Base-by-base conservation (phyloP, 2,888 invertebrate genomes). In the Osedax fenrisi region DNA sequence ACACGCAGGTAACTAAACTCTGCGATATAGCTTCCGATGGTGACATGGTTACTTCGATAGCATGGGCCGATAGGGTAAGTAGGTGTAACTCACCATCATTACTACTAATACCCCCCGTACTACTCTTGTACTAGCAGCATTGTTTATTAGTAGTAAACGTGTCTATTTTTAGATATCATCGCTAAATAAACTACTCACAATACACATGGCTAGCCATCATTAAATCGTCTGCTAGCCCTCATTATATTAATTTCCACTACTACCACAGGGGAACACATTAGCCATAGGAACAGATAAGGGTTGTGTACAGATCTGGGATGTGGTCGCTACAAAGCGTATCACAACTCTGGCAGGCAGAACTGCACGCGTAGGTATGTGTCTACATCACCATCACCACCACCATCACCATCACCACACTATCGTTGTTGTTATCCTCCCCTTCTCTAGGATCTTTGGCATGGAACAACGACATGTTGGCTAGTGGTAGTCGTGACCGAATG, bases 281-380 rank as follows among this genome's bases (percentile, higher is more conserved):
- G 96, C 98, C 0, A 97, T 99, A 27, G 98, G 98, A 26, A 98
- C 98, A 13, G 93, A 96, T 86, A 91, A 92, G 82, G 96, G 97
- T 73, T 92, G 92, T 80, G 84, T 96, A 74, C 95, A 97, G 81
- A 93, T 98, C 10, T 97, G 97, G 97, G 97, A 98, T 86, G 95
- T 94, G 22, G 90, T 92, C 70, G 91, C 91, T 23, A 92, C 91
- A 81, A 95, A 95, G 84, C 91, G 92, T 87, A 90, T 96, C 72
- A 91, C 91, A 80, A 91, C 92, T 82, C 86, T 96, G 24, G 90
- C 91, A 81, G 94, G 94, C 0, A 95, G 96, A 84, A 90, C 91
- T 74, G 94, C 94, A 0, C 88, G 86, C 79, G 86, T 87, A 27
- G 85, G 83, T 83, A 76, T 79, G 83, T 79, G 69, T n/a, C n/a